Conservation (phyloP, 2,113 vertebrate species). For the Thamnaconus septentrionalis region DNA sequence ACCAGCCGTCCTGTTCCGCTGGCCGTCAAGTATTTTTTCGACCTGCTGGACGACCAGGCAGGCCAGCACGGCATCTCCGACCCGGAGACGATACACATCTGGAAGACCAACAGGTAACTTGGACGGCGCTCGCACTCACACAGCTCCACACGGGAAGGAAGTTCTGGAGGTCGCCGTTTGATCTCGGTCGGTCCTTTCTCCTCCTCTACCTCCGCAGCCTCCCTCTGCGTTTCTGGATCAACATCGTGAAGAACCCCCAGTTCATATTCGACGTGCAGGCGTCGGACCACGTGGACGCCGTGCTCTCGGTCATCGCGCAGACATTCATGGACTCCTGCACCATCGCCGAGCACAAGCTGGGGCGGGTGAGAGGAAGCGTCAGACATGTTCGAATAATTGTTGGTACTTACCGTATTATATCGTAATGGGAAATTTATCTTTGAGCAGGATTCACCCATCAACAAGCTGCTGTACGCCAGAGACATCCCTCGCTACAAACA, state of each 20-base stretch:
- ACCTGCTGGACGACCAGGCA: conserved; percentile 94
- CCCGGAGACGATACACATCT: conserved; percentile 96
- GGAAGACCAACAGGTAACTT: conserved; percentile 96
- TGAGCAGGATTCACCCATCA: conserved; percentile 79
- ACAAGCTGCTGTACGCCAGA: conserved; percentile 81
- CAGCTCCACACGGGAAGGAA: too few relatives aligned
- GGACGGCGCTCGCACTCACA: too few relatives aligned
- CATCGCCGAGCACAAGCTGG: conserved; percentile 95
- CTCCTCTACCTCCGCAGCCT: conserved; percentile 73
- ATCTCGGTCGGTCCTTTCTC: neutral
- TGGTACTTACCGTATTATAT: too few relatives aligned
- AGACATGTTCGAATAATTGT: too few relatives aligned
- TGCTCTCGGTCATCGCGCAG: conserved; percentile 94
- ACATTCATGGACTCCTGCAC: conserved; percentile 99
- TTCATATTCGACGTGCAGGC: conserved; percentile 97
- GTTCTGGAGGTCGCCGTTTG: too few relatives aligned
- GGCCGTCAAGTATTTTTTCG: conserved; percentile 97
- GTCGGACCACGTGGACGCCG: conserved; percentile 91
- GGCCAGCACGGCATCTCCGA: conserved; percentile 86
- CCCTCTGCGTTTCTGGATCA: conserved; percentile 97
- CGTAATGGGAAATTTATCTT: too few relatives aligned
- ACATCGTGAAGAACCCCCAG: conserved; percentile 97
- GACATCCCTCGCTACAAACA: conserved; percentile 82
- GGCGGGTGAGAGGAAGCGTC: conserved; percentile 81
- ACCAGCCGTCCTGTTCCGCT: conserved; percentile 91